Conservation (phyloP, 2,888 invertebrate genomes). For the Drosophila suboccidentalis region DNA sequence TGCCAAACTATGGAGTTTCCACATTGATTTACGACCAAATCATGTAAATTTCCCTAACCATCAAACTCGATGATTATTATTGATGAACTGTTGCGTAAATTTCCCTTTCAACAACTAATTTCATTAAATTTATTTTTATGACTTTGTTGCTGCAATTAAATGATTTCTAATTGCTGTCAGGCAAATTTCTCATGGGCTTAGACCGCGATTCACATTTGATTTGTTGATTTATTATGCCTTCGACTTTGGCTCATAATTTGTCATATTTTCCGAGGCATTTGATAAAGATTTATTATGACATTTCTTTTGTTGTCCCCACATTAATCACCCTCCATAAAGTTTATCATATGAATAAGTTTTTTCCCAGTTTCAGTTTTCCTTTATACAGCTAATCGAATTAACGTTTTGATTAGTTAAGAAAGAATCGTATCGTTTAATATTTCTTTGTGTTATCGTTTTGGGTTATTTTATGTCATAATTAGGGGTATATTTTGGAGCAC, state of each 20-base stretch:
- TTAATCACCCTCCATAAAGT: conserved; percentile 44
- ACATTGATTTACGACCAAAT: conserved; percentile 83
- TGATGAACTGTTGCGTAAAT: conserved; percentile 53
- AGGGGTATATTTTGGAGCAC: conserved; percentile 31
- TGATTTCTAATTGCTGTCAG: conserved; percentile 79
- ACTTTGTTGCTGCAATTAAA: conserved; percentile 82
- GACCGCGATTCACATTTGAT: conserved; percentile 60
- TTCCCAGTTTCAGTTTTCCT: conserved; percentile 5
- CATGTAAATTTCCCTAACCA: conserved; percentile 81
- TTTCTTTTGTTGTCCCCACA: conserved; percentile 61
- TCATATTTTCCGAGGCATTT: conserved; percentile 68
- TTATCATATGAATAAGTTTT: conserved; percentile 31
- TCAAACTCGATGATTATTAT: conserved; percentile 65
- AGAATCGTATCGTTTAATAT: conserved; percentile 19
- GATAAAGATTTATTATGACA: conserved; percentile 83
- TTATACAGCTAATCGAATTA: conserved; percentile 58
- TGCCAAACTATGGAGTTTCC: conserved; percentile 17
- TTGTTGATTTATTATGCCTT: conserved; percentile 75
- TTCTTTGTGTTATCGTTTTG: conserved; percentile 35
- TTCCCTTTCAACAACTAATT: conserved; percentile 31
- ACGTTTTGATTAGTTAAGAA: conserved; percentile 26
- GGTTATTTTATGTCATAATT: conserved; percentile 48
- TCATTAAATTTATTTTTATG: conserved; percentile 64
- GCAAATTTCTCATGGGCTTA: conserved; percentile 41
- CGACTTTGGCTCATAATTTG: conserved; percentile 65